phyloP scores from a whole-genome alignment of 2,888 invertebrate species.

The Lasioglossum pauxillum region DNA sequence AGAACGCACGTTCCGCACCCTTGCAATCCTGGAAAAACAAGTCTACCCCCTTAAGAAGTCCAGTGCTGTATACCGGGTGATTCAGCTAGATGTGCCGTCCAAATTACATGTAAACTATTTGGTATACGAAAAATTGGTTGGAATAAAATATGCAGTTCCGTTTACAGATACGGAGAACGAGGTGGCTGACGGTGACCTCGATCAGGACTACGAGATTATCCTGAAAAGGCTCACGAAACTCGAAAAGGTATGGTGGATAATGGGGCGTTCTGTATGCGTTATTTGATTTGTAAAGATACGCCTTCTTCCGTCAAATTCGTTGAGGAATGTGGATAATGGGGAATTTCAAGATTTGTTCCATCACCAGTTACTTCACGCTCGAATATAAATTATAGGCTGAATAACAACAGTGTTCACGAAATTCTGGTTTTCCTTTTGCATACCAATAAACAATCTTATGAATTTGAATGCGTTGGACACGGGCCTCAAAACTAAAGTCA shows the following conservation, averaged over 20 bases:
- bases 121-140: too few species aligned
- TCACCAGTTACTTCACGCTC: background rate
- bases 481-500: too few species aligned
- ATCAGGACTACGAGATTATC: slow-evolving; percentile 79
- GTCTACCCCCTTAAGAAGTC: too few species aligned
- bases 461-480: background rate
- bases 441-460: background rate
- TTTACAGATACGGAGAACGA: slow-evolving; percentile 81
- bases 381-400: background rate
- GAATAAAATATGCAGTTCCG: slow-evolving; percentile 5
- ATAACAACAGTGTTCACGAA: background rate
- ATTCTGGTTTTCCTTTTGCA: background rate
- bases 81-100: too few species aligned
- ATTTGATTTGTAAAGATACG: slow-evolving; percentile 45
- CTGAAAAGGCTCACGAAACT: slow-evolving; percentile 80
- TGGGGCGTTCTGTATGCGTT: slow-evolving; percentile 15
- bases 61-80: too few species aligned
- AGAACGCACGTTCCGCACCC: too few species aligned
- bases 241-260: slow-evolving; percentile 77
- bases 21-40: too few species aligned
- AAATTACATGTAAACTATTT: too few species aligned
- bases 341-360: background rate
- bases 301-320: background rate
- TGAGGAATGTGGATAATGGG: background rate
- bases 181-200: slow-evolving; percentile 76